Conservation (phyloP, 2,113 vertebrate genomes). For the Haemorhous mexicanus region DNA sequence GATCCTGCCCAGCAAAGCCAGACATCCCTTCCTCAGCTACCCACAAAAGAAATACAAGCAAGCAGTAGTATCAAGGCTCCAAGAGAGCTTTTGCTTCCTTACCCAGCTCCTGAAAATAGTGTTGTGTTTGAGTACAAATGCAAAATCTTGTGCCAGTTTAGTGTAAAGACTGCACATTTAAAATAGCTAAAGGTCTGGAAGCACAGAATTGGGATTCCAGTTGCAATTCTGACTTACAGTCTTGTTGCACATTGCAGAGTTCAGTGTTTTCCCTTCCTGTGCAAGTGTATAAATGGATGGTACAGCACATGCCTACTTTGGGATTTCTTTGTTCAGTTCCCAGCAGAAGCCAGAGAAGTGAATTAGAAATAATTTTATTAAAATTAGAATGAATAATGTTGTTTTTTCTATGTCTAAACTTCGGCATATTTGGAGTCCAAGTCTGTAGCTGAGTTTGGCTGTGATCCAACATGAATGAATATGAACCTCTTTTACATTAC, state of each 20-base stretch:
- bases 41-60: not conserved
- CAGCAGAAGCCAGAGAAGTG: not conserved
- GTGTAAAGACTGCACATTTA: not conserved
- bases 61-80: not conserved
- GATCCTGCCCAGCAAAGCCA: not conserved
- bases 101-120: not conserved
- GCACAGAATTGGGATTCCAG: not conserved
- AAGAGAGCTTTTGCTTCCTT: not conserved
- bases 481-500: not conserved
- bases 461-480: not conserved
- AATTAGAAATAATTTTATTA: not conserved
- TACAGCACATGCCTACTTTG: not conserved
- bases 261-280: constrained; percentile 11
- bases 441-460: not conserved
- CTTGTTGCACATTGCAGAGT: not conserved
- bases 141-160: not conserved
- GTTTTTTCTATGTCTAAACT: not conserved
- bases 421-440: not conserved
- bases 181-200: not conserved
- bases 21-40: not conserved
- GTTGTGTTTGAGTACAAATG: not conserved
- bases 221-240: not conserved
- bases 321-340: not conserved
- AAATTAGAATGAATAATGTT: constrained; percentile 5
- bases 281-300: not conserved